phyloP scores from a whole-genome alignment of 2,113 vertebrate genomes.

The Carollia perspicillata region DNA sequence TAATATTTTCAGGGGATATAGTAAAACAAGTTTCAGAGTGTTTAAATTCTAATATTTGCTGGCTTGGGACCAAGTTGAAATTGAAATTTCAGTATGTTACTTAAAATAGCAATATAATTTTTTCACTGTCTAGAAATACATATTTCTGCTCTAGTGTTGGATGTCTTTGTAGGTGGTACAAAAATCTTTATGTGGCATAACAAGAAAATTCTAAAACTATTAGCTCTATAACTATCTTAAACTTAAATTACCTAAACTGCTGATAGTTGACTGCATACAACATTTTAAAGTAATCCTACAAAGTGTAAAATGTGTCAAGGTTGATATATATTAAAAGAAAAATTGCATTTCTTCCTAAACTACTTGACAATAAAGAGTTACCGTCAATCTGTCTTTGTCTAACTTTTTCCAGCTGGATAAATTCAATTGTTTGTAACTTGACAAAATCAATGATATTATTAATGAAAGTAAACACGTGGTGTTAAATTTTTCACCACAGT shows the following conservation, averaged over 20 bases:
- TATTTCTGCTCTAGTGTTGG: neutral
- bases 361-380: conserved; percentile 78
- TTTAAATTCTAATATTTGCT: neutral
- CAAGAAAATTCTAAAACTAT: conserved; percentile 10
- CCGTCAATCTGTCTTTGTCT: conserved; percentile 77
- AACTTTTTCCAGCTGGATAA: conserved; percentile 80
- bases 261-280: conserved; percentile 52
- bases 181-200: conserved; percentile 28
- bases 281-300: conserved; percentile 70
- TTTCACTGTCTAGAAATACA: conserved; percentile 1
- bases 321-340: conserved; percentile 75
- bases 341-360: conserved; percentile 66
- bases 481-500: conserved; percentile 72
- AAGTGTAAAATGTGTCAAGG: conserved; percentile 57
- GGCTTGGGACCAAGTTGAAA: neutral
- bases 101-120: neutral
- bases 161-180: conserved; percentile 9
- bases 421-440: conserved; percentile 74
- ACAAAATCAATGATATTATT: conserved; percentile 78
- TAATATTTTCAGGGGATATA: neutral
- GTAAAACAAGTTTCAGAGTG: neutral
- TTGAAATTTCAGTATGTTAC: neutral
- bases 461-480: conserved; percentile 76
- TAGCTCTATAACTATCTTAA: conserved; percentile 16
- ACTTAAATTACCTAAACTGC: conserved; percentile 56